These are phyloP conservation scores for Standfussiana lucernea DNA, from an alignment of 2,888 invertebrate genomes.

Conservation along the genomic window DNA sequence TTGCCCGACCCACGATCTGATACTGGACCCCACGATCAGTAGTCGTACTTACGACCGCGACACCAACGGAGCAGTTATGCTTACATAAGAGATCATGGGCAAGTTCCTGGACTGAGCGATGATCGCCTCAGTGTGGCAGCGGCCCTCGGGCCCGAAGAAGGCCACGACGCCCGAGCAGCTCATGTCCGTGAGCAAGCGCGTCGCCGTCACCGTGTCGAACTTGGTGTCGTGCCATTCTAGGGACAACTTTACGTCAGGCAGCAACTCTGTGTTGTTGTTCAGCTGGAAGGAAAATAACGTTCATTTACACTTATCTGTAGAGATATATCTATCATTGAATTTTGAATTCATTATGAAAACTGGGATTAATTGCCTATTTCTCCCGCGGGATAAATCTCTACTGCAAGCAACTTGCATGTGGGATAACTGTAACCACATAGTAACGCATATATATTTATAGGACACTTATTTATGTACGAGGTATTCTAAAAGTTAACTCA, in stretches of 20 bases:
- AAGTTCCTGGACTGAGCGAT: constrained; percentile 98
- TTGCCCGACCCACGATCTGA: too few relatives aligned
- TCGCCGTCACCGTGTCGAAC: constrained; percentile 96
- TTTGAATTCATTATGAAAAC: constrained; percentile 1
- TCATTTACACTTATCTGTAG: not conserved
- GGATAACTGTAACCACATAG: constrained; percentile 38
- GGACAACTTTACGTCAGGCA: constrained; percentile 94
- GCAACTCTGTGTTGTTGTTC: constrained; percentile 92
- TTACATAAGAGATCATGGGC: constrained; percentile 99
- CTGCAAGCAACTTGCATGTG: not conserved
- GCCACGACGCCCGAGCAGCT: constrained; percentile 97
- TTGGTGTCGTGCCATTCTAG: constrained; percentile 96
- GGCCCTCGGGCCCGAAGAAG: constrained; percentile 98
- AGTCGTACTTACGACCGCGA: too few relatives aligned
- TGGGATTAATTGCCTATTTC: not conserved
- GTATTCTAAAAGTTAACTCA: constrained; percentile 71
- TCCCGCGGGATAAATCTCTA: too few relatives aligned
- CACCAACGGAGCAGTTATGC: constrained; percentile 74
- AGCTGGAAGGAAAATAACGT: constrained; percentile 88
- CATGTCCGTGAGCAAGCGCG: constrained; percentile 96
- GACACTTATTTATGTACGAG: constrained; percentile 65
- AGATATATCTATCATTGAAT: not conserved
- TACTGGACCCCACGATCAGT: too few relatives aligned
- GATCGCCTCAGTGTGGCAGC: constrained; percentile 98
- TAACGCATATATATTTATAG: constrained; percentile 52